Base-by-base conservation (phyloP, 2,113 vertebrate genomes). In the Cebus imitator region DNA sequence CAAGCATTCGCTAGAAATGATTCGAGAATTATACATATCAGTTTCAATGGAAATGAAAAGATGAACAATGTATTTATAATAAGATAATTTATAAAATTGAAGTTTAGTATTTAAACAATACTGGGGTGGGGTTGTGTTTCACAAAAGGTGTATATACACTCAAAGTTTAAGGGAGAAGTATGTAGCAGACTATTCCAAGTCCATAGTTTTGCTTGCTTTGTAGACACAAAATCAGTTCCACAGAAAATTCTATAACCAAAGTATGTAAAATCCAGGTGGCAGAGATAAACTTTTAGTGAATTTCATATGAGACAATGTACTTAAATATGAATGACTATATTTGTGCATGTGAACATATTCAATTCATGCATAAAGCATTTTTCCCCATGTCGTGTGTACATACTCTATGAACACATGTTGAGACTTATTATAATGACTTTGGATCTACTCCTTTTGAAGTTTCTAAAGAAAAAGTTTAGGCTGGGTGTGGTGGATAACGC, bases 301-400 rank as follows among this genome's bases (percentile, higher is more conserved):
- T 87, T 97, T 87, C 73, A 48, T 16, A 50, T 94, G 78, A 86
- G 83, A 96, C 96, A 97, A 86, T 97, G 75, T 87, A 80, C 93
- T 96, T 96, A 96, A 96, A 90, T 94, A 97, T 96, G 88, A 97
- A 66, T 58, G 57, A 76, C 93, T 97, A 94, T 95, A 96, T 97
- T 97, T 93, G 80, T 73, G 94, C 73, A 85, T 68, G n/a, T 82
- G 72, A 91, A 92, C 88, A 96, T 96, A 93, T 86, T 96, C 50
- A 58, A 8, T 79, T 90, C 80, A 93, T 97, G 68, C 89, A 97
- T 97, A 95, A 97, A 96, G 68, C 61, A 97, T 95, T 32, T 13
- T 79, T 55, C 27, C 35, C 27, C 64, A 72, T 72, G 70, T 97
- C 89, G 13, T 85, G 75, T 93, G 72, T 66, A 72, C 48, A 37